Evolutionary conservation across 2,797 vertebrate genomes (phyloP).

Genomic region (Garrulus glandarius): DNA sequence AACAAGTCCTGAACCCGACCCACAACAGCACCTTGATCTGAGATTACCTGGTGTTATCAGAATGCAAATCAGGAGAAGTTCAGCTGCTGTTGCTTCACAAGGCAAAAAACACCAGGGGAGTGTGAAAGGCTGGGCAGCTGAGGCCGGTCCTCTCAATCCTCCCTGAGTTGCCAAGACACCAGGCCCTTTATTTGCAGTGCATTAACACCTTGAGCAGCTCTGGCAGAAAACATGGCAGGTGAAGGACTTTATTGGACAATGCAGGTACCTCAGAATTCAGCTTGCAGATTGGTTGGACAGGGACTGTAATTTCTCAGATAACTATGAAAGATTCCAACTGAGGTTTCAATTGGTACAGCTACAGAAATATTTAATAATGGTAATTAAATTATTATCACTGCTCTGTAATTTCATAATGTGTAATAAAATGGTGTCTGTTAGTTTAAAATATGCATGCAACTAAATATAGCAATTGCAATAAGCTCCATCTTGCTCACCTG

Average conservation of each 20-base stretch:
- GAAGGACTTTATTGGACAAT: background rate
- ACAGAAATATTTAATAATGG: background rate
- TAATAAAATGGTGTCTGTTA: background rate
- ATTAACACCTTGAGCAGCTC: background rate
- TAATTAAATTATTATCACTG: background rate
- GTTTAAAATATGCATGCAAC: background rate
- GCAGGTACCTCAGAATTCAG: background rate
- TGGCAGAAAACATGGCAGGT: background rate
- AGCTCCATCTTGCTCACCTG: background rate
- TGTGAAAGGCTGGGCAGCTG: background rate
- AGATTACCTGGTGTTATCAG: background rate
- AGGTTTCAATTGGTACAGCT: background rate
- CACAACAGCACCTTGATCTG: background rate
- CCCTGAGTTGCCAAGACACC: background rate
- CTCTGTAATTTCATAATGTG: background rate
- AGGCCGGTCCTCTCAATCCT: background rate
- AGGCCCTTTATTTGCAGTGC: background rate
- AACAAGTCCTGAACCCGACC: fast-evolving
- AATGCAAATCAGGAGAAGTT: background rate
- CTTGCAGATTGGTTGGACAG: background rate
- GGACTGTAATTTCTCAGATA: background rate
- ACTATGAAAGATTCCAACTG: background rate
- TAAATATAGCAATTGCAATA: background rate
- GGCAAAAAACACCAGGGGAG: background rate
- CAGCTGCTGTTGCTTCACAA: background rate